These are phyloP conservation scores for Acromyrmex charruanus DNA, from an alignment of 1,140 invertebrate genomes.

Conservation along the genomic window DNA sequence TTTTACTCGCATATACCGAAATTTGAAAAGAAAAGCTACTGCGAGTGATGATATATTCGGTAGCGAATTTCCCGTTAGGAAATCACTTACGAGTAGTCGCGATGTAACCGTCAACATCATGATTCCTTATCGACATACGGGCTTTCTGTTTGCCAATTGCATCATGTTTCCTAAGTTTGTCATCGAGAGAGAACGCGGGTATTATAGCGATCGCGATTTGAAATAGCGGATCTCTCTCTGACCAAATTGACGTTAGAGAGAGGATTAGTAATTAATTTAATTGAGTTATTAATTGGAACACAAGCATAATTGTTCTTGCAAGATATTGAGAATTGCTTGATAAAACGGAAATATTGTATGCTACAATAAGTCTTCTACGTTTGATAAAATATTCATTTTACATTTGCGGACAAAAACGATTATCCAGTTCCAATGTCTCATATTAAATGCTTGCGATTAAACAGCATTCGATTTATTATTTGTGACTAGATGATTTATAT, in stretches of 20 bases:
- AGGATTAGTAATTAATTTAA: conserved; percentile 5
- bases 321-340: not conserved
- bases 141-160: conserved; percentile 55
- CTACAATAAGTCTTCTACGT: not conserved
- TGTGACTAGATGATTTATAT: conserved; percentile 39
- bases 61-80: not conserved
- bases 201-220: conserved; percentile 42
- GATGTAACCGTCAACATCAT: conserved; percentile 34
- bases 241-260: conserved; percentile 7
- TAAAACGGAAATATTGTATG: not conserved
- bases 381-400: conserved; percentile 13
- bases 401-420: conserved; percentile 43
- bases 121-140: conserved; percentile 51
- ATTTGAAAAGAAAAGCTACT: not conserved
- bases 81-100: conserved; percentile 27
- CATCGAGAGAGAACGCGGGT: conserved; percentile 35
- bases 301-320: not conserved
- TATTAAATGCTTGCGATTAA: conserved; percentile 19
- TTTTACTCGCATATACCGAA: not conserved
- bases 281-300: not conserved
- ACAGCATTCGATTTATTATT: conserved; percentile 34
- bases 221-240: not conserved
- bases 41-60: not conserved
- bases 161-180: conserved; percentile 38
- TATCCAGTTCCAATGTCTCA: conserved; percentile 8